Conservation (phyloP, 2,797 vertebrate species). For the Platalea minor region DNA sequence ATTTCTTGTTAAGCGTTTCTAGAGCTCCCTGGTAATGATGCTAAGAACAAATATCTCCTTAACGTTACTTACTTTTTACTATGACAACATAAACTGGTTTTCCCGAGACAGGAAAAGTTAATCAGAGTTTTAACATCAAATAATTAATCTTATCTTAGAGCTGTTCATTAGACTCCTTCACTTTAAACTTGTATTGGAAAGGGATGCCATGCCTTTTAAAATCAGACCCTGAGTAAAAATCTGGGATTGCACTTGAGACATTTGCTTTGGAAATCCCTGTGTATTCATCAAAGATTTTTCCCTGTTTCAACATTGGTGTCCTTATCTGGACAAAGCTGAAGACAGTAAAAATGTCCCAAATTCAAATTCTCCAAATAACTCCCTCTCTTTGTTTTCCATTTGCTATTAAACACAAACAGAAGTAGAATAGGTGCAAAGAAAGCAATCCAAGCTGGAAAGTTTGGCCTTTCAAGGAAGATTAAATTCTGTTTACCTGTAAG, state of each 20-base stretch:
- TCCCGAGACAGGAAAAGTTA: background rate
- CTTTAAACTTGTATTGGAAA: background rate
- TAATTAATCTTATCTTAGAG: background rate
- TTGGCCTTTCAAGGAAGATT: background rate
- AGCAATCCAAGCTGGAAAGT: background rate
- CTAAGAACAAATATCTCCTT: background rate
- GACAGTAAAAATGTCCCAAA: background rate
- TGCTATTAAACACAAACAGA: background rate
- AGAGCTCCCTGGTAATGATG: background rate
- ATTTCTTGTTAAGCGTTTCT: background rate
- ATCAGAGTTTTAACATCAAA: background rate
- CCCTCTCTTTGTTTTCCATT: background rate
- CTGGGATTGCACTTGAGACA: background rate
- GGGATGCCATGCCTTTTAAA: background rate
- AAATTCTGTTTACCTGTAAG: background rate
- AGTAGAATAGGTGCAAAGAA: background rate
- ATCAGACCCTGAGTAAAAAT: background rate
- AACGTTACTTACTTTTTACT: background rate
- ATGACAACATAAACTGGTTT: background rate
- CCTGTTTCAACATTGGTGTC: background rate
- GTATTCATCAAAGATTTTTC: background rate
- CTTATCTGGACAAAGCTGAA: background rate
- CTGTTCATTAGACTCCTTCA: background rate
- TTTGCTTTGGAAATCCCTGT: background rate
- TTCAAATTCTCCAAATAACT: background rate